Evolutionary conservation across 1,140 invertebrate species (phyloP), one percentile per base, ranked within the genome.

Genomic region (Lepidurus couesii): DNA sequence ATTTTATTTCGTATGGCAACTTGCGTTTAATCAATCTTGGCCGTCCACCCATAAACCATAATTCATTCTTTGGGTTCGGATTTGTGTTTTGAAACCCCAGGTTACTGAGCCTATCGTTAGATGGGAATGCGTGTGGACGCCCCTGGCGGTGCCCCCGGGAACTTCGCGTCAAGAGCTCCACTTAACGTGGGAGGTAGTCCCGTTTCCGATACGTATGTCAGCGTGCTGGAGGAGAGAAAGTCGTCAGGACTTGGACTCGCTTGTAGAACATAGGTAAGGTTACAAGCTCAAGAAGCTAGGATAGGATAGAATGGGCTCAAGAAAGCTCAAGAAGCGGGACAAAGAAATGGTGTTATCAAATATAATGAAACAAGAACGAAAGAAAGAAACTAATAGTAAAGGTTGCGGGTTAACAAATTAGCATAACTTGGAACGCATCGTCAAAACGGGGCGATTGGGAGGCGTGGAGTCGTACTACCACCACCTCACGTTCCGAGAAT

Each of bases 141-240:
- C 53, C 34, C 34, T 34, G 34, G 53, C 53, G 53, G 16, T 21
- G 53, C 53, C 4, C 53, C 8, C 53, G 16, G 8, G n/a, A 21
- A 65, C 53, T 13, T 21, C 53, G 4, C 53, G 21, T 65, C 53
- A 65, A 65, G 53, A 65, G 21, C 21, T 65, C 21, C 16, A 65
- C 53, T 65, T 65, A 7, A 65, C 53, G 53, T 65, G 53, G 53
- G 53, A 65, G 53, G 53, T 65, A n/a, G 53, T 65, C 53, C 53
- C 53, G 53, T 65, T 11, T 16, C 53, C 53, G 5, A 21, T 65
- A 65, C 53, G 7, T 9, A 13, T 65, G 21, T 7, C 53, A 21
- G 53, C 53, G 16, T 21, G n/a, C 53, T 65, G 53, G 53, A 21
- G 16, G 53, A 65, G 53, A 65, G 53, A 65, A 65, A 65, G 53